phyloP scores from a whole-genome alignment of 1,140 invertebrate genomes.

The Oncopodura yosiiana region DNA sequence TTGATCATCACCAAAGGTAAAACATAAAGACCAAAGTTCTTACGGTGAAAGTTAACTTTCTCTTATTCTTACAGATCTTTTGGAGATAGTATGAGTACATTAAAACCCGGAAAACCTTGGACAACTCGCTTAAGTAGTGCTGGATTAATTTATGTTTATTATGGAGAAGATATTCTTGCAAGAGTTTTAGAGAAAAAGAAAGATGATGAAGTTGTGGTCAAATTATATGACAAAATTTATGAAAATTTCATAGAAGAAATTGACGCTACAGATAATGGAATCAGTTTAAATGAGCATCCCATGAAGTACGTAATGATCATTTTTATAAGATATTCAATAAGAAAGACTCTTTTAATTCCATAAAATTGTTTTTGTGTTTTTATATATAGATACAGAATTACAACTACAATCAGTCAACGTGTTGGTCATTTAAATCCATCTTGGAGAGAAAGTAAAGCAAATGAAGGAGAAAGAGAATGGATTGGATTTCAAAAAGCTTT shows the following conservation, averaged over 20 bases:
- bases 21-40: neutral
- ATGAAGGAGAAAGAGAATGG: no score
- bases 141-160: conserved; percentile 85
- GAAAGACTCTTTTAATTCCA: neutral
- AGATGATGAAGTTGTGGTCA: conserved; percentile 42
- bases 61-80: conserved; percentile 53
- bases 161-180: conserved; percentile 69
- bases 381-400: conserved; percentile 58
- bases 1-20: conserved; percentile 89
- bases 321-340: neutral
- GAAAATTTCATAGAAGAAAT: conserved; percentile 83
- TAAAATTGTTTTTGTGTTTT: neutral
- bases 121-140: conserved; percentile 80
- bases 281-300: conserved; percentile 24
- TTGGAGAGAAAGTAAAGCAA: conserved; percentile 62
- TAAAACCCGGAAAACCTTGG: conserved; percentile 48
- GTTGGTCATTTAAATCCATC: conserved; percentile 69
- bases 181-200: conserved; percentile 44
- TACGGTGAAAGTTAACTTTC: conserved; percentile 2
- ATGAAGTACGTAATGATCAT: conserved; percentile 6
- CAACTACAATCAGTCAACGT: conserved; percentile 64
- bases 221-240: conserved; percentile 76
- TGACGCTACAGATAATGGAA: conserved; percentile 85
- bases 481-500: conserved; percentile 62
- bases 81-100: conserved; percentile 49